Percentiles rank a stretch among this genome's conserved stretches.
Evolutionary conservation across 2,797 vertebrate genomes (phyloP).

Genomic region (Sorex maritimensis): DNA sequence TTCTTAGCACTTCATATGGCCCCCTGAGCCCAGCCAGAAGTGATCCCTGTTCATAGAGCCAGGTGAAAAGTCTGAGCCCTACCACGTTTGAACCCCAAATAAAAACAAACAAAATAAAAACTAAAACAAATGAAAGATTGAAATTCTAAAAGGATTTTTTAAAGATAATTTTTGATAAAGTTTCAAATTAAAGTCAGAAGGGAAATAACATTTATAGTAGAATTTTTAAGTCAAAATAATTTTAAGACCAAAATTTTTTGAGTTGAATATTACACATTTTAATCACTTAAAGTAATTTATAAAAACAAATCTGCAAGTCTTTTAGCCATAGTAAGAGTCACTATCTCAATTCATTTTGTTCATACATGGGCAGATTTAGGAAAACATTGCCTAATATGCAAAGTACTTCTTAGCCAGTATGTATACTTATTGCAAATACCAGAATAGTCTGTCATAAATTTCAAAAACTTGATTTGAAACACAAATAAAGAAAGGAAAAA

Average conservation of each 20-base stretch:
- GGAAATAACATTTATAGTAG: slow-evolving; percentile 41
- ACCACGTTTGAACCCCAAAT: no score
- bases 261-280: slow-evolving; percentile 30
- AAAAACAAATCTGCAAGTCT: neutral
- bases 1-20: no score
- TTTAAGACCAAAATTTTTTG: slow-evolving; percentile 37
- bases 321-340: neutral
- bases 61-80: neutral
- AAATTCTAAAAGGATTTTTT: slow-evolving; percentile 5
- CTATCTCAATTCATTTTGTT: neutral
- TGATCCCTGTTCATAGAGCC: neutral
- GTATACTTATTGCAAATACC: slow-evolving; percentile 4
- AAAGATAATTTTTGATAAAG: slow-evolving; percentile 47
- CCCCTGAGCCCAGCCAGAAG: no score
- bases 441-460: slow-evolving; percentile 22
- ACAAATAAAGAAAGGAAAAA: neutral
- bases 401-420: neutral
- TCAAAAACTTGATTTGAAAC: slow-evolving; percentile 31
- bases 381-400: neutral
- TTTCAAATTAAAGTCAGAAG: slow-evolving; percentile 28
- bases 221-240: slow-evolving; percentile 41
- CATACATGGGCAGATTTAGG: slow-evolving; percentile 32
- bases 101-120: no score
- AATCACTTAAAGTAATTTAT: slow-evolving; percentile 7
- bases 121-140: neutral